Evolutionary conservation across 2,113 vertebrate species (phyloP), one percentile per base, ranked within the genome.

Genomic region (Agelaius phoeniceus): DNA sequence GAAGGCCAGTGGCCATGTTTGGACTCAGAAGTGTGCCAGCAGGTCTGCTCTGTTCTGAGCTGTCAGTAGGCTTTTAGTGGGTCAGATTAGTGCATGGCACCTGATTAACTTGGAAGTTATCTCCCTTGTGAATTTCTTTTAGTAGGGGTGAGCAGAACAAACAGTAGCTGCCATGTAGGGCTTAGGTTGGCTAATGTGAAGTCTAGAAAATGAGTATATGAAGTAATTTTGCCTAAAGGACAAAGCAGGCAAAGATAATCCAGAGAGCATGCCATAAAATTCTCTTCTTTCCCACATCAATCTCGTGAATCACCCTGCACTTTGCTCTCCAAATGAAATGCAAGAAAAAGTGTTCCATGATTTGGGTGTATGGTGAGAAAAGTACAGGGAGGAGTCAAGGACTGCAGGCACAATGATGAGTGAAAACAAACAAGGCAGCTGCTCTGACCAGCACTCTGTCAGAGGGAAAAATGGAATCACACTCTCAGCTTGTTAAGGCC

Each of bases 151-250:
- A 44, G 44, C 21, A 52, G 49, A 73, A 37, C 19, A 87, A 24
- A 31, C 15, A 28, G 62, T 49, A 65, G 69, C 15, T 84, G 52
- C 62, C 61, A 41, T 18, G 35, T 26, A 71, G 35, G 44, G 31
- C 69, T 87, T 71, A 65, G 48, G 20, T 28, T 87, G 73, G 49
- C 15, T 92, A 52, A 49, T 57, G 41, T 52, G 75, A 80, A 95
- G 69, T 81, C 65, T 82, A 27, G 61, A 89, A 84, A 81, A 81
- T 1, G 6, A 84, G 22, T 44, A 21, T 63, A 37, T 93, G 58
- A 94, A 91, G 81, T 82, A 79, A 85, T 87, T 79, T 84, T 75
- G 77, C 81, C 77, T 93, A 22, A 84, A 93, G 84, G 77, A 91
- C 54, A 58, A 95, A 91, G 66, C 8, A n/a, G 75, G 35, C 48